These are phyloP conservation scores for Idaea dimidiata DNA, from an alignment of 2,888 invertebrate genomes.

Conservation along the genomic window DNA sequence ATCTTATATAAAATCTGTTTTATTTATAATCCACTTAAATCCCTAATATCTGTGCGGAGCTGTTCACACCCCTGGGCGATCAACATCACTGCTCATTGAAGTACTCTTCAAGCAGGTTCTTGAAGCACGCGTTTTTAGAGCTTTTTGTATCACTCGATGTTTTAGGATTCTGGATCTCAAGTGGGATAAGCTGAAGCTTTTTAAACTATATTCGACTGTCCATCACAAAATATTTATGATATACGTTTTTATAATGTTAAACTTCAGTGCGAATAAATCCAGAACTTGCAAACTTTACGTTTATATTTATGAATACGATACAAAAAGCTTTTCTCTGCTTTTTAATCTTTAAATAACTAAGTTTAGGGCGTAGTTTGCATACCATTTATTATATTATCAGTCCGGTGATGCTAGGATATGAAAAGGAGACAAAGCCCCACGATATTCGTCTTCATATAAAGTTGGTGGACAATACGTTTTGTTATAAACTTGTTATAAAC, in stretches of 20 bases:
- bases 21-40: slow-evolving; percentile 35
- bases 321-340: too few relatives aligned
- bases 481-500: not conserved
- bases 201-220: not conserved
- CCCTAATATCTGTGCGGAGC: slow-evolving; percentile 42
- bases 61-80: slow-evolving; percentile 45
- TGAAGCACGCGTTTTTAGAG: not conserved
- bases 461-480: not conserved
- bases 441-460: not conserved
- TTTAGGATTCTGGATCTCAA: not conserved
- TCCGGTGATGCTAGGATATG: not conserved
- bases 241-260: too few relatives aligned
- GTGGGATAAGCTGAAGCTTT: not conserved
- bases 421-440: not conserved
- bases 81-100: slow-evolving; percentile 44
- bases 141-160: not conserved
- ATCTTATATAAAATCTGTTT: slow-evolving; percentile 9
- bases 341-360: not conserved
- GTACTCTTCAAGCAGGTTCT: slow-evolving; percentile 32
- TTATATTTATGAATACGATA: too few relatives aligned
- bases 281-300: too few relatives aligned
- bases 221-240: not conserved
- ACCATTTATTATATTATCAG: not conserved
- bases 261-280: too few relatives aligned
- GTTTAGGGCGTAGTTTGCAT: not conserved